phyloP scores from a whole-genome alignment of 2,797 vertebrate genomes.

The Cirrhinus molitorella region DNA sequence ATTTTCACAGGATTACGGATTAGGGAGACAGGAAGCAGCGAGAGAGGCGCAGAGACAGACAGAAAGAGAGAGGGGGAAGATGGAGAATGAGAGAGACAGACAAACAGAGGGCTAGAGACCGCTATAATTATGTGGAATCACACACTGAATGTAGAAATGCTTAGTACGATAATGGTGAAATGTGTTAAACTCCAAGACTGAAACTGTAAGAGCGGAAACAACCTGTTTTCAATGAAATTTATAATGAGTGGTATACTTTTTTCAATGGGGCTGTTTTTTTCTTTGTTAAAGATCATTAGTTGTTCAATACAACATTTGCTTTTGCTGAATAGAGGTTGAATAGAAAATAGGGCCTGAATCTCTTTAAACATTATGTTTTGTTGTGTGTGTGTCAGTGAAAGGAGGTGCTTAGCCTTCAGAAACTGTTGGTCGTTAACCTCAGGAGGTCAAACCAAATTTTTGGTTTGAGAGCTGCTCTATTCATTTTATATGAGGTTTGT shows the following conservation, averaged over 20 bases:
- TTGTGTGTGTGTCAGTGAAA: too few relatives aligned
- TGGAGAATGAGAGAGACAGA: slow-evolving; percentile 44
- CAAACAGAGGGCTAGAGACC: slow-evolving; percentile 61
- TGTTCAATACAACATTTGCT: neutral
- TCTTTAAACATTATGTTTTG: too few relatives aligned
- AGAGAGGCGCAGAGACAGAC: slow-evolving; percentile 74
- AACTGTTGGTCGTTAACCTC: neutral
- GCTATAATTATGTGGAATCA: slow-evolving; percentile 58
- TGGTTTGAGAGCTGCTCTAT: neutral
- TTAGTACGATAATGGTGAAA: neutral
- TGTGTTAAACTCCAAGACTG: neutral
- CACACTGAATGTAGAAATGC: slow-evolving; percentile 50
- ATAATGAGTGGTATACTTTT: neutral
- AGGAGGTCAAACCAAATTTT: neutral
- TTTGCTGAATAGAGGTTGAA: neutral
- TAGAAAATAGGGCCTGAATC: neutral
- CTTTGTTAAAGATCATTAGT: neutral
- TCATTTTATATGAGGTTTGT: neutral
- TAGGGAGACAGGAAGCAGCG: slow-evolving; percentile 80
- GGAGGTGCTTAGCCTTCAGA: neutral
- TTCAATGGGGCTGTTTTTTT: neutral
- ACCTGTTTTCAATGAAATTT: neutral
- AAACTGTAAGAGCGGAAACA: neutral
- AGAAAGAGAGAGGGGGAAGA: slow-evolving; percentile 65
- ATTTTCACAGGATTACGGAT: slow-evolving; percentile 86